Percentiles rank a stretch among this genome's conserved stretches.
phyloP scores from a whole-genome alignment of 1,140 invertebrate genomes.

The Drosophila pectinifera region DNA sequence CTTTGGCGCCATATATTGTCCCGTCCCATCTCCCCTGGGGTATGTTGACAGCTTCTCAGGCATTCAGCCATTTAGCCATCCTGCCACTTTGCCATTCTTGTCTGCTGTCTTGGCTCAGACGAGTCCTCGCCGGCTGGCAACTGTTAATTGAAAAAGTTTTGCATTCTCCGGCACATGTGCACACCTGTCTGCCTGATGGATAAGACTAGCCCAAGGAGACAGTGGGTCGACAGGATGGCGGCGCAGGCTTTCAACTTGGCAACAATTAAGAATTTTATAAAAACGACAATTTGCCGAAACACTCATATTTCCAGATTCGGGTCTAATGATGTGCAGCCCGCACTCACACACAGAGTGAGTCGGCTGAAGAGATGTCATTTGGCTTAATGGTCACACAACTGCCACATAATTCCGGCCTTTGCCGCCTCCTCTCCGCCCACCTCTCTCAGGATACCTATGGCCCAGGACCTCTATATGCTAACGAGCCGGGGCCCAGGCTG shows the following conservation, averaged over 20 bases:
- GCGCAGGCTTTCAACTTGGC: conserved; percentile 37
- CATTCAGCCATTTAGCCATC: conserved; percentile 4
- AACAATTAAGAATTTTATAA: conserved; percentile 64
- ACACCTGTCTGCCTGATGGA: conserved; percentile 53
- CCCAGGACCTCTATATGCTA: conserved; percentile 25
- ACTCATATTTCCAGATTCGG: conserved; percentile 13
- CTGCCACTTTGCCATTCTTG: conserved; percentile 23
- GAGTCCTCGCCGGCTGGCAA: conserved; percentile 45
- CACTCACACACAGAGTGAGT: conserved; percentile 12
- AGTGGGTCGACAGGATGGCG: no score
- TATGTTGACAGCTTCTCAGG: conserved; percentile 56
- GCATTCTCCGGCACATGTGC: conserved; percentile 58
- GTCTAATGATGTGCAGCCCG: conserved; percentile 65
- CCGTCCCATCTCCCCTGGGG: conserved; percentile 26
- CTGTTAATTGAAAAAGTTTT: conserved; percentile 83
- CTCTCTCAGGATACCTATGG: background rate
- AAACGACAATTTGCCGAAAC: conserved; percentile 51
- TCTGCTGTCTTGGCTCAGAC: conserved; percentile 44
- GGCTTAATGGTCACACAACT: conserved; percentile 63
- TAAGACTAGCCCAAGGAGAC: conserved; percentile 30
- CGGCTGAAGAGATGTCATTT: conserved; percentile 42
- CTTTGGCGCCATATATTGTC: conserved; percentile 36
- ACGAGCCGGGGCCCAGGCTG: conserved; percentile 25
- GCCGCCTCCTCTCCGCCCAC: no score
- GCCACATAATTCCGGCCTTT: conserved; percentile 27